These are phyloP conservation scores for Syrmaticus mikado DNA, from an alignment of 2,113 vertebrate species.

Conservation along the genomic window DNA sequence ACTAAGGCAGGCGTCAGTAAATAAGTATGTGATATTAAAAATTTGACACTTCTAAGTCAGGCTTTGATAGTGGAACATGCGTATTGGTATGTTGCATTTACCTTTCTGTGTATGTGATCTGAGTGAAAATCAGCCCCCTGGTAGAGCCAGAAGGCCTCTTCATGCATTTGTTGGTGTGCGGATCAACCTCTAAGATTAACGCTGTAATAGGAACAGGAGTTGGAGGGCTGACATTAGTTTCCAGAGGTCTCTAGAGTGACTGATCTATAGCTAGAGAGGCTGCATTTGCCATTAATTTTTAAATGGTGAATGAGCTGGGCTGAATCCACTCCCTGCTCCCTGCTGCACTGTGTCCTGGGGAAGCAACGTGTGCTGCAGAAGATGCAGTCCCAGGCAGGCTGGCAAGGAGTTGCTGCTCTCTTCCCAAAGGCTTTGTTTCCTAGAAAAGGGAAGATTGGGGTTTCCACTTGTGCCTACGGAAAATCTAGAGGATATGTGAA, in stretches of 20 bases:
- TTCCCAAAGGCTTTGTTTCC: neutral
- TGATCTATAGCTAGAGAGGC: constrained; percentile 27
- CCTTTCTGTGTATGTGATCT: constrained; percentile 17
- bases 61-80: neutral
- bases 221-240: constrained; percentile 45
- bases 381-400: neutral
- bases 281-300: constrained; percentile 43
- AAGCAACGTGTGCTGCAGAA: neutral
- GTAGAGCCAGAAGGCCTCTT: neutral
- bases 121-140: constrained; percentile 9
- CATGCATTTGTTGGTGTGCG: neutral
- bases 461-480: neutral
- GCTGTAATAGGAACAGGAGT: constrained; percentile 2
- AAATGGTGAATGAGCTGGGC: neutral
- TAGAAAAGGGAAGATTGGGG: neutral
- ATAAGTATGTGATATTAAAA: constrained; percentile 54
- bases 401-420: neutral
- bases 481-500: neutral
- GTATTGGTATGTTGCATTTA: constrained; percentile 2
- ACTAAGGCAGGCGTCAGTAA: neutral
- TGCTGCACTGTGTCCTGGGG: neutral
- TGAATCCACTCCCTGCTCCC: constrained; percentile 10
- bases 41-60: constrained; percentile 17
- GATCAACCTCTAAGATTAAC: constrained; percentile 20
- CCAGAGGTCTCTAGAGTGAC: constrained; percentile 42